A percentile compares a stretch with the other conserved stretches of the same genome.
Conservation (phyloP, 2,113 vertebrate genomes). For the Procavia capensis region DNA sequence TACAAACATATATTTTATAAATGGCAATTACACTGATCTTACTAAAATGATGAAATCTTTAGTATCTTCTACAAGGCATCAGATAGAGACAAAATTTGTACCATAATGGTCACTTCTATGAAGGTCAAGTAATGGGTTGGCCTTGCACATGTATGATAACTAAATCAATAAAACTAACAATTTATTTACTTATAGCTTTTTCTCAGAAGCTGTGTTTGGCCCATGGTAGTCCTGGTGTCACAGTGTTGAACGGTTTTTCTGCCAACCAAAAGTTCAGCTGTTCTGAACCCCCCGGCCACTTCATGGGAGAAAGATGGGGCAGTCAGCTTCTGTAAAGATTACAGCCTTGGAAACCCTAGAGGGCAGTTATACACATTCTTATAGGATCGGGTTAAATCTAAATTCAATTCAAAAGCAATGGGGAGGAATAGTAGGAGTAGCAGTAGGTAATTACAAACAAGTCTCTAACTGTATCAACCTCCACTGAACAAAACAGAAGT, state of each 20-base stretch:
- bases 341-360: too few species aligned
- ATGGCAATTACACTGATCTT: not conserved
- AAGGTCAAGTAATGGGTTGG: not conserved
- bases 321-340: too few species aligned
- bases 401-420: too few species aligned
- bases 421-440: too few species aligned
- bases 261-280: too few species aligned
- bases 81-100: not conserved
- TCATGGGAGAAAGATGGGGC: too few species aligned
- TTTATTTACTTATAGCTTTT: not conserved
- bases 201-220: not conserved
- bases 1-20: not conserved
- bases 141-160: not conserved
- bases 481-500: conserved; percentile 9
- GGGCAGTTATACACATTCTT: too few species aligned
- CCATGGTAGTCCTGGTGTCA: too few species aligned
- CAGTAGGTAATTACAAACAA: not conserved
- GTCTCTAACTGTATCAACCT: not conserved
- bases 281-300: too few species aligned
- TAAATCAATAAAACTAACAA: not conserved
- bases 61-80: not conserved
- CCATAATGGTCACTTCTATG: not conserved
- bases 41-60: conserved; percentile 17
- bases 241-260: too few species aligned
- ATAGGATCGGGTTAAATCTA: too few species aligned